Base-by-base conservation (phyloP, 2,888 invertebrate genomes). In the Heliothis peltigera region DNA sequence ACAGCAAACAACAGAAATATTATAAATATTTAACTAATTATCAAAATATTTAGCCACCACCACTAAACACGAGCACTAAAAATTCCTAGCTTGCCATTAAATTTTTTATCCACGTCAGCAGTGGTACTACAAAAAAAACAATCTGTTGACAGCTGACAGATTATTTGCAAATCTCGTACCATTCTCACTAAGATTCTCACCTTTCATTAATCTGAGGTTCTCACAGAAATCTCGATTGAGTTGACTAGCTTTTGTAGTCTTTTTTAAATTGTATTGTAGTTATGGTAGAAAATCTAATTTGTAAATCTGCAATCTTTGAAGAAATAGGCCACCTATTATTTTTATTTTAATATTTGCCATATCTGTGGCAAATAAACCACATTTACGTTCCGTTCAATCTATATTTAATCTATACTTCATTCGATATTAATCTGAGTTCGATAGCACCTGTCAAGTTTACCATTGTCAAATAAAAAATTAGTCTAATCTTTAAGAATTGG, bases 41-140 rank as follows among this genome's bases (percentile, higher is more conserved):
- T 84, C 85, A 85, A 87, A 88, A 87, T 85, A 87, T 86, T 89
- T 90, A 84, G 84, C 87, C 91, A 92, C 92, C 89, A 90, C 91
- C 90, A 90, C 87, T 87, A 79, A 80, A 84, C 82, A 84, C 82
- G 87, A 87, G 39, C 39, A 83, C 77, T 84, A 77, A 75, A 75
- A 82, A 35, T 53, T 75, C 22, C 21, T 71, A 74, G 68, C 75
- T 83, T 84, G 72, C 70, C 74, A 78, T 80, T 81, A 82, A 22
- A 58, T 76, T 79, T 78, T 81, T 64, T 70, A 67, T 51, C 81
- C 84, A 86, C 87, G 88, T 87, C 85, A 87, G 80, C 87, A 80
- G 49, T 54, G 64, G 17, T 66, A 70, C 65, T 61, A 61, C 15
- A 17, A 56, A n/a, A 28, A 51, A 46, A 49, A 53, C 53, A 15